Conservation (phyloP, 1,140 invertebrate species). For the Alviniconcha marisindica region DNA sequence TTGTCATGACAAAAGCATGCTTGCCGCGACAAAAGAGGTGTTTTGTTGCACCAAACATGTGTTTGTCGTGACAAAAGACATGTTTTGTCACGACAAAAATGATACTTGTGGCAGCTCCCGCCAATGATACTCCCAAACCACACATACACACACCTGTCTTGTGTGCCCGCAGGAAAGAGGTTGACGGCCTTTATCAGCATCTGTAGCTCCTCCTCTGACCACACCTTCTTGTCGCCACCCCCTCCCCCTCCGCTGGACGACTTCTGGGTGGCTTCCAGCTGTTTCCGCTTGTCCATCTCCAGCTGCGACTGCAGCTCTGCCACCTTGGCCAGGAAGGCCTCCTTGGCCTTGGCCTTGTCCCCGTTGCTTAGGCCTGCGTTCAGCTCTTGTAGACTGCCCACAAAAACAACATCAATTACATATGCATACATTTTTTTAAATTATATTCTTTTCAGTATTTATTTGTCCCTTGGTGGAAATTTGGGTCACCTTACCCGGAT, state of each 20-base stretch:
- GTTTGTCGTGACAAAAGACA: no score
- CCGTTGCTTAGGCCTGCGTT: constrained; percentile 81
- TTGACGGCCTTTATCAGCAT: constrained; percentile 97
- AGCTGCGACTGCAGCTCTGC: constrained; percentile 84
- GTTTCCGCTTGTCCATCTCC: constrained; percentile 84
- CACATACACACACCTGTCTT: constrained; percentile 81
- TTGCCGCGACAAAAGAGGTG: no score
- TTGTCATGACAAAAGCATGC: no score
- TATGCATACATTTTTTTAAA: no score
- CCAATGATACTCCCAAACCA: no score
- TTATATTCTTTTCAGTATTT: no score
- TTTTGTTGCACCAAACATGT: no score
- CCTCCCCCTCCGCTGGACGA: constrained; percentile 50
- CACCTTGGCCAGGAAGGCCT: constrained; percentile 77
- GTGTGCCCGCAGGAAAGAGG: constrained; percentile 96
- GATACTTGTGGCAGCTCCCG: no score
- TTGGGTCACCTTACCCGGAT: no score
- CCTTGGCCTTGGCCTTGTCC: constrained; percentile 60
- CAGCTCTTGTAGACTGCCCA: constrained; percentile 86
- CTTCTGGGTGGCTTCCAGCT: constrained; percentile 76
- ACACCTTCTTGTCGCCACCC: constrained; percentile 76
- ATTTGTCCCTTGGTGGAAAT: no score
- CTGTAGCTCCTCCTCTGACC: constrained; percentile 89
- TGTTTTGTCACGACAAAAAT: no score
- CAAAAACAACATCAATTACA: no score